Evolutionary conservation across 2,797 vertebrate species (phyloP), one percentile per base, ranked within the genome.

Genomic region (Tinamus major): DNA sequence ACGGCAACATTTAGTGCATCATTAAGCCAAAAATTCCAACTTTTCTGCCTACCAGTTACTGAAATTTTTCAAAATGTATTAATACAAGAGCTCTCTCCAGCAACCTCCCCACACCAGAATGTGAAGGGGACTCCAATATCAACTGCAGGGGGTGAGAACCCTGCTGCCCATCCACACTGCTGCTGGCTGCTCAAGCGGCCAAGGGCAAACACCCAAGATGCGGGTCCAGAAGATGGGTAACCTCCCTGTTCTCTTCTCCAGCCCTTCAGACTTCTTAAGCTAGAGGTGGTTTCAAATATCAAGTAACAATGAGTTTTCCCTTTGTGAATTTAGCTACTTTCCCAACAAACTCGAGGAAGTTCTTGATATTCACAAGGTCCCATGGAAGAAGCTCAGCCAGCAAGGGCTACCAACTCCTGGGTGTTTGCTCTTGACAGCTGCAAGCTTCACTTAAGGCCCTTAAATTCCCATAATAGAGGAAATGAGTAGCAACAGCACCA

Each of bases 161-260:
- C 35, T 35, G 17, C 85, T 39, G 10, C 71, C 10, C 33, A 7
- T 0, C 0, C 6, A 65, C 16, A 8, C 27, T 46, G 19, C 75
- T 61, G 63, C 23, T 29, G 13, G 67, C 8, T 41, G 65, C 64
- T 41, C 8, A 9, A 33, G 33, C 15, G 14, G 39, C n/a, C 53
- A 80, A 63, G 77, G 11, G 19, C 31, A 55, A 89, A 58, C 0
- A 0, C 48, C 72, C 0, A 2, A 26, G 20, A 61, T 76, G 19
- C 42, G 8, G 4, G 13, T 37, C 29, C 2, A 63, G 39, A 84
- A 87, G 31, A 70, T 5, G 33, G 8, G 58, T 85, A 64, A 51
- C 31, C 46, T 67, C 31, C 20, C 19, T 24, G 18, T 72, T 87
- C 20, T 72, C 42, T 79, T 26, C 17, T n/a, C 39, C 8, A 65